Conservation (phyloP, 2,888 invertebrate species). For the Clivina fossor region DNA sequence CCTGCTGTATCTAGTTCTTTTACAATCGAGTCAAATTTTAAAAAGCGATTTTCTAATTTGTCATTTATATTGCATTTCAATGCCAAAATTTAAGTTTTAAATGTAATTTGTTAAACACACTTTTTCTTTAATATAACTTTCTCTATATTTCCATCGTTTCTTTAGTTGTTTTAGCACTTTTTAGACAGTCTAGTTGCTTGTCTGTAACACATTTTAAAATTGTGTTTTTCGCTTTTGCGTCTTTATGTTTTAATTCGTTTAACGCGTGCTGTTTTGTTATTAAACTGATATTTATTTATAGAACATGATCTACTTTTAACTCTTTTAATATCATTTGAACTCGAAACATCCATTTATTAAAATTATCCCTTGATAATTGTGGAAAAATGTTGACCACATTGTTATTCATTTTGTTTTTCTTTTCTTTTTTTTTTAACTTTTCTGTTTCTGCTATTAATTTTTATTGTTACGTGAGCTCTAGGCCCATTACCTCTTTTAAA, state of each 20-base stretch:
- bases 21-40: neutral
- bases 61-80: too few species aligned
- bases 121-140: conserved; percentile 40
- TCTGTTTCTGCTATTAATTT: too few species aligned
- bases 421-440: too few species aligned
- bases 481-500: too few species aligned
- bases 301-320: conserved; percentile 18
- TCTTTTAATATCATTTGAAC: conserved; percentile 28
- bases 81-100: too few species aligned
- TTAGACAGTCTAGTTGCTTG: conserved; percentile 39
- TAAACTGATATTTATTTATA: conserved; percentile 7
- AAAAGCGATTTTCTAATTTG: too few species aligned
- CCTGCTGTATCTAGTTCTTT: neutral
- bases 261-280: conserved; percentile 17
- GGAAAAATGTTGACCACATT: conserved; percentile 5
- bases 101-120: conserved; percentile 33
- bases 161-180: conserved; percentile 38
- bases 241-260: conserved; percentile 28
- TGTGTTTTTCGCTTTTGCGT: conserved; percentile 36
- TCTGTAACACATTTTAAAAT: conserved; percentile 40
- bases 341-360: conserved; percentile 33
- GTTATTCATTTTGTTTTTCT: neutral
- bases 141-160: conserved; percentile 38
- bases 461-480: too few species aligned
- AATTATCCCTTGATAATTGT: conserved; percentile 11